A percentile compares a stretch with the other conserved stretches of the same genome.
phyloP scores from a whole-genome alignment of 2,113 vertebrate genomes.

The Mobula hypostoma region DNA sequence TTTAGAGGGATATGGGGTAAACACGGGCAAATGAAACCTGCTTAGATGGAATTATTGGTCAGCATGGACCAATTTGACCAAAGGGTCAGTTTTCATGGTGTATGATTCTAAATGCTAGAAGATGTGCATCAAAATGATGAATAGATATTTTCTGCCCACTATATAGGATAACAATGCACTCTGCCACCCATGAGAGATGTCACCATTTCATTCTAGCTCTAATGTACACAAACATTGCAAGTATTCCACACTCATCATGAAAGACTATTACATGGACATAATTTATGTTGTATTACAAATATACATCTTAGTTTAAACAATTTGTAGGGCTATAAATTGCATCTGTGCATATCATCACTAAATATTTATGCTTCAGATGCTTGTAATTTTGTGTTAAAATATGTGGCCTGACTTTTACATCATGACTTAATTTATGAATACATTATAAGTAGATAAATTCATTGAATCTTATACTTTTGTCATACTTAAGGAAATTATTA shows the following conservation, averaged over 20 bases:
- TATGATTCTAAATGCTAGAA: too few species aligned
- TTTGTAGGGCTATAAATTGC: neutral
- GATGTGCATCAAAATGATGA: too few species aligned
- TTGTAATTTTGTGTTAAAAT: neutral
- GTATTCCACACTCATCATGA: neutral
- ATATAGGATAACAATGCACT: too few species aligned
- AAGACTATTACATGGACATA: neutral
- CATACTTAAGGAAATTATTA: neutral
- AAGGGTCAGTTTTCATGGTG: too few species aligned
- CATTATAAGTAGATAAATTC: neutral
- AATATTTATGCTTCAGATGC: neutral
- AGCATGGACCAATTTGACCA: too few species aligned
- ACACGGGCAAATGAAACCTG: too few species aligned
- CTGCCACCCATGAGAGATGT: neutral
- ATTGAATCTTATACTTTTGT: neutral
- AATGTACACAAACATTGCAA: neutral
- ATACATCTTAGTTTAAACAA: neutral
- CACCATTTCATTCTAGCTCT: neutral
- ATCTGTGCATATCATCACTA: neutral
- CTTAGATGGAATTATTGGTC: too few species aligned
- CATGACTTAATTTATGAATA: neutral
- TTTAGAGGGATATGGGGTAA: too few species aligned
- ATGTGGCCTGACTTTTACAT: neutral
- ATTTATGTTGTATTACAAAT: neutral
- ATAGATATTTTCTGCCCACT: too few species aligned